Conservation (phyloP, 2,888 invertebrate genomes). For the Pachliopta kotzebuea region DNA sequence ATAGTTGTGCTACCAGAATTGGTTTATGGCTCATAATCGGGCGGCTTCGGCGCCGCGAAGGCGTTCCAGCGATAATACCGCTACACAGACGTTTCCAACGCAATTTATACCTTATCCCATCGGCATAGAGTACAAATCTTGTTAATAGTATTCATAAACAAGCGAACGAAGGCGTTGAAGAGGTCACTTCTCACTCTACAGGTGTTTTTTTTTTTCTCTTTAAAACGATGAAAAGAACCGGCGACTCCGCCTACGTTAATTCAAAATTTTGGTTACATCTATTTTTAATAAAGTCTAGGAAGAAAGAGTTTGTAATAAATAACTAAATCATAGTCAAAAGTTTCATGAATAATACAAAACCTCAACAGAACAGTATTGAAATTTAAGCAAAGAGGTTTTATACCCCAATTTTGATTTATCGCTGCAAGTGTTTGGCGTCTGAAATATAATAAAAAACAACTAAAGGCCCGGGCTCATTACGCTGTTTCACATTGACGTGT, state of each 20-base stretch:
- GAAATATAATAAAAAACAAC: conserved; percentile 26
- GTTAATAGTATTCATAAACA: background rate
- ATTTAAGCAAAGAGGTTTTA: no score
- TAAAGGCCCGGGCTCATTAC: conserved; percentile 48
- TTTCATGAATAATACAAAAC: no score
- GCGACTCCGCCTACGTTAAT: conserved; percentile 58
- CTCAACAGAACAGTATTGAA: no score
- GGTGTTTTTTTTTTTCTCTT: conserved; percentile 60
- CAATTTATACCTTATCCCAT: conserved; percentile 40
- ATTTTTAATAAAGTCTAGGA: background rate
- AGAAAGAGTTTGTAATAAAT: no score
- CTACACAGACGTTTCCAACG: conserved; percentile 27
- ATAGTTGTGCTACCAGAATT: conserved; percentile 75
- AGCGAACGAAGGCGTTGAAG: conserved; percentile 34
- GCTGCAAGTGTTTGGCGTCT: conserved; percentile 6
- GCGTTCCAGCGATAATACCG: conserved; percentile 53
- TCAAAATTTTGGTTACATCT: conserved; percentile 54
- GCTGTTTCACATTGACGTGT: conserved; percentile 49
- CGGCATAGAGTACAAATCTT: conserved; percentile 5
- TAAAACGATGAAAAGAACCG: conserved; percentile 48
- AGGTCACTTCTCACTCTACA: conserved; percentile 67
- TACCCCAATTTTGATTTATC: background rate
- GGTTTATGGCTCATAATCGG: conserved; percentile 74
- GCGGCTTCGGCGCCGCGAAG: conserved; percentile 66
- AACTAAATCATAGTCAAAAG: no score